Evolutionary conservation across 2,113 vertebrate genomes (phyloP), one percentile per base, ranked within the genome.

Genomic region (Lathamus discolor): DNA sequence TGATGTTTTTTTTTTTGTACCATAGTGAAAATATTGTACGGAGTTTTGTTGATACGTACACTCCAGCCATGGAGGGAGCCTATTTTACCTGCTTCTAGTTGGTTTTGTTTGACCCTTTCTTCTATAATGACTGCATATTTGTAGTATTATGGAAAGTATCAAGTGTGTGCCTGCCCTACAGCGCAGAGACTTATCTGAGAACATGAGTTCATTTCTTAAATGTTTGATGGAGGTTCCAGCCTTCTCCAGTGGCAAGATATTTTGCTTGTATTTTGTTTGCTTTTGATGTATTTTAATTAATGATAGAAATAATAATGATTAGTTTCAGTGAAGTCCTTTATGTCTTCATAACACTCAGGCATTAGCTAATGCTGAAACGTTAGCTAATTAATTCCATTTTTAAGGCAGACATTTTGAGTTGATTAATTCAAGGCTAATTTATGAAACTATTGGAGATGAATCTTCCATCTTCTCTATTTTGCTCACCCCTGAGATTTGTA

Each of bases 231-330:
- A 70, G 22, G 22, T 80, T 75, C 37, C 16, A 15, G 55, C 44
- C 63, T 79, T 90, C 46, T 86, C 23, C 29, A 81, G 51, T 54
- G 59, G 66, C 67, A 67, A 59, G 88, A 88, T 86, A 63, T 57
- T 94, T 92, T 95, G 11, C 63, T 46, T 85, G 52, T 73, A 35
- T 95, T 77, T 72, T 85, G 46, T 95, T 96, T 93, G 78, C 41
- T 93, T 93, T 41, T 83, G 61, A 35, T 44, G 16, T 78, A 41
- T 90, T 94, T 94, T 94, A 95, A 78, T 95, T 96, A 92, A 90
- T 59, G 27, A 70, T 85, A 52, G 66, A 63, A 80, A 83, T 59
- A 92, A 83, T 79, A 83, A 20, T 39, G 92, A 63, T 92, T 95
- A 57, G 35, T 39, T 94, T 75, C 48, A 41, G 0, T 86, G 20